These are phyloP conservation scores for Ashinkailepas kermadecensis DNA, from an alignment of 2,888 invertebrate species.

Conservation along the genomic window DNA sequence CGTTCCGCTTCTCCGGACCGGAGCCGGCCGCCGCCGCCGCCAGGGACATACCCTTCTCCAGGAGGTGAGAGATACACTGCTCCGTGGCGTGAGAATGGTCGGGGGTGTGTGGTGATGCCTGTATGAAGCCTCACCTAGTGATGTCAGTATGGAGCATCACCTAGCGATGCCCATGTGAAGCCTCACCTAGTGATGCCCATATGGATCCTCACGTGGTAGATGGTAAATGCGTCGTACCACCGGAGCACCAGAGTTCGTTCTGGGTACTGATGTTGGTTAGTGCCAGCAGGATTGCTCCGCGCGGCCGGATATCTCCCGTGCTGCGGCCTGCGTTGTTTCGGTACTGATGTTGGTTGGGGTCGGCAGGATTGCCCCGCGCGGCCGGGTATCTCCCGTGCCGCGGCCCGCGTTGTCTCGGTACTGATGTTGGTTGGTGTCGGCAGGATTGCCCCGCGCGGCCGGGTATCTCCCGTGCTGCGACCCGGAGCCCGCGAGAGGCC, in stretches of 20 bases:
- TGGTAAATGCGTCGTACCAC: too few species aligned
- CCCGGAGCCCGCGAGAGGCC: background rate
- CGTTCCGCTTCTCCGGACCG: slow-evolving; percentile 51
- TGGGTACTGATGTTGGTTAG: too few species aligned
- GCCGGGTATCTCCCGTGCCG: background rate
- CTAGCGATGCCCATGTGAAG: too few species aligned
- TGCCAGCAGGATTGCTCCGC: background rate
- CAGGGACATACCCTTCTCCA: slow-evolving; percentile 22
- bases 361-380: background rate
- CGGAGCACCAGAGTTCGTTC: too few species aligned
- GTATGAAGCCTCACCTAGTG: too few species aligned
- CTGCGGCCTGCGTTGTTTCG: background rate
- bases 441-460: background rate
- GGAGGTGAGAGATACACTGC: background rate
- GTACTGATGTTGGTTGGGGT: background rate
- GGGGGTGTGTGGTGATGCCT: too few species aligned
- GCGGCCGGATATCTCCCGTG: background rate
- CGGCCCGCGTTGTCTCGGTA: background rate
- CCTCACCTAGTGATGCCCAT: too few species aligned
- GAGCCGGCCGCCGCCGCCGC: slow-evolving; percentile 35
- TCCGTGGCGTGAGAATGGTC: too few species aligned
- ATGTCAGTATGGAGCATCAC: too few species aligned
- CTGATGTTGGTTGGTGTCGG: background rate
- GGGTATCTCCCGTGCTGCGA: background rate
- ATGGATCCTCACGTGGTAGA: too few species aligned